phyloP scores from a whole-genome alignment of 2,113 vertebrate genomes.

The Ptychochromis oligacanthus region DNA sequence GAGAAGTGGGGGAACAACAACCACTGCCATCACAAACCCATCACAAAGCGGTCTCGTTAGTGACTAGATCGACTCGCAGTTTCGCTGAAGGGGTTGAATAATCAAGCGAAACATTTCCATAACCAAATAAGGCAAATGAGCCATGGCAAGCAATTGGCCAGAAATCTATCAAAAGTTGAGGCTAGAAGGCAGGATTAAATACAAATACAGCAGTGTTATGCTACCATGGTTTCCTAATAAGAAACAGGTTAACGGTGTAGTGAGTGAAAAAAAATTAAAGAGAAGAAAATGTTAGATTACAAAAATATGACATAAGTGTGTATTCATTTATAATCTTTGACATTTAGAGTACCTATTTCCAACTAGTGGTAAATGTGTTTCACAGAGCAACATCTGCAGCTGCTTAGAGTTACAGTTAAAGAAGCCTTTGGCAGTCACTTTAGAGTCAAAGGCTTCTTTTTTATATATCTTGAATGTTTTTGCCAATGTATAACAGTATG shows the following conservation, averaged over 20 bases:
- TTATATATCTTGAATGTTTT: background rate
- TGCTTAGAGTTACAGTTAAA: background rate
- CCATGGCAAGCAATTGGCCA: conserved; percentile 59
- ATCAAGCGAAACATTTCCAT: conserved; percentile 67
- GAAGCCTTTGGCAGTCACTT: background rate
- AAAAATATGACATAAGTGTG: background rate
- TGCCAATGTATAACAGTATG: background rate
- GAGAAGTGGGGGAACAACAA: conserved; percentile 33
- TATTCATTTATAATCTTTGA: background rate
- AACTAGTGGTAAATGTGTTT: background rate
- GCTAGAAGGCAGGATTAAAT: conserved; percentile 56
- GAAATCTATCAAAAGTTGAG: conserved; percentile 66
- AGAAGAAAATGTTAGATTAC: background rate
- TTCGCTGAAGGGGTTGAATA: conserved; percentile 60
- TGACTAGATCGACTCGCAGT: conserved; percentile 32
- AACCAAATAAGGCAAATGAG: conserved; percentile 68
- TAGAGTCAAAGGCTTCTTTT: background rate
- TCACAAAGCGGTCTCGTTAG: conserved; percentile 43
- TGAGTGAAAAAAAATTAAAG: background rate
- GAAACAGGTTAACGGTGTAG: conserved; percentile 30
- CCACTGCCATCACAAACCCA: conserved; percentile 51
- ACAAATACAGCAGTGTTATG: conserved; percentile 18
- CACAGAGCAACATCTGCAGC: background rate
- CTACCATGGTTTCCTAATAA: conserved; percentile 21
- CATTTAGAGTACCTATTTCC: background rate